Conservation (phyloP, 1,140 invertebrate genomes). For the Sminthurides bifidus region DNA sequence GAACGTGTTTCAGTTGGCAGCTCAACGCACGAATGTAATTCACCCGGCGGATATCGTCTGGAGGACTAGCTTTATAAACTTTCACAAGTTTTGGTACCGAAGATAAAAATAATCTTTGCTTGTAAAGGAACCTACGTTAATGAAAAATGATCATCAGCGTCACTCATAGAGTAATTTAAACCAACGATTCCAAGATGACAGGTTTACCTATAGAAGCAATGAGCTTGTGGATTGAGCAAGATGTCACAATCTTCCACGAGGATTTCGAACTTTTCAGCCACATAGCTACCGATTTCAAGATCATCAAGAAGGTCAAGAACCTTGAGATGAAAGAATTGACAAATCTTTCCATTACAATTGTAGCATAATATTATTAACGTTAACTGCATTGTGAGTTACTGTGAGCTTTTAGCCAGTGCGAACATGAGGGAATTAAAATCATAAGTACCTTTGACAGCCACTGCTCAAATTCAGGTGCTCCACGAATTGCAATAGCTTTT, state of each 20-base stretch:
- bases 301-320: constrained; percentile 2
- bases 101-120: constrained; percentile 23
- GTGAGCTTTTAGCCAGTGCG: no score
- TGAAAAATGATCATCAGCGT: neutral
- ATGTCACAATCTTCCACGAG: constrained; percentile 16
- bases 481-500: neutral
- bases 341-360: no score
- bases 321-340: neutral
- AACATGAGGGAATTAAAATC: no score
- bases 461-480: no score
- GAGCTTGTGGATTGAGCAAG: constrained; percentile 17
- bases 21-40: constrained; percentile 28
- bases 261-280: constrained; percentile 8
- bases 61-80: constrained; percentile 1
- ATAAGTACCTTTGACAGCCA: no score
- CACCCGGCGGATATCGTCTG: neutral
- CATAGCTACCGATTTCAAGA: neutral
- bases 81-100: constrained; percentile 23
- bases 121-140: constrained; percentile 27
- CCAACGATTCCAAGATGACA: neutral
- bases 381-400: no score
- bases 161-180: neutral
- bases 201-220: constrained; percentile 21
- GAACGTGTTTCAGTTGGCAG: constrained; percentile 25
- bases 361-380: no score